Evolutionary conservation across 2,797 vertebrate genomes (phyloP), one percentile per base, ranked within the genome.

Genomic region (Tangara arthus): DNA sequence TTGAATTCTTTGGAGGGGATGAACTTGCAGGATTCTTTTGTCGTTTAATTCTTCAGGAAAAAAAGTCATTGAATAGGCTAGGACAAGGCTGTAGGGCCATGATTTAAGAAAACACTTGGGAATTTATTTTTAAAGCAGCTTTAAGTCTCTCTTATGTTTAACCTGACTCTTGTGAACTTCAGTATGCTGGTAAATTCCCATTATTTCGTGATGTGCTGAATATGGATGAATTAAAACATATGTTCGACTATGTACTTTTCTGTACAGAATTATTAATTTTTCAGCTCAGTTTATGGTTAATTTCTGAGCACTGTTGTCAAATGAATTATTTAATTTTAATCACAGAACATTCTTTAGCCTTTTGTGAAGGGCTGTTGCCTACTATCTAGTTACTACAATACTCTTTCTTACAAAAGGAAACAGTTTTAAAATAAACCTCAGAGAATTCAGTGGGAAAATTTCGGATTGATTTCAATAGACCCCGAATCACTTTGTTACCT

Each of bases 181-280:
- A 93, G n/a, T 76, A 37, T 53, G 70, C 22, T 4, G 0, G 83
- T 94, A 88, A 86, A 83, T 91, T 93, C 77, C 56, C n/a, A 7
- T 87, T 57, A 20, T 89, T 95, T 84, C 30, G 35, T 50, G 41
- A 56, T 60, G 41, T 73, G 63, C 68, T 82, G 56, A 87, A 82
- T 82, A 80, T 30, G 19, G 52, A 53, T 94, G 39, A 52, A 84
- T 72, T 93, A 84, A 95, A 94, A 83, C 80, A 82, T 49, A 80
- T 23, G 60, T 87, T 90, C 35, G 93, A 41, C 34, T 61, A 34
- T 56, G 52, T 87, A 39, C n/a, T 94, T 91, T 84, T 77, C 35
- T 80, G n/a, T 84, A 52, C 12, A 92, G 32, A 81, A 80, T 35
- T 78, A 94, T 75, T 95, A 82, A 41, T 93, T 96, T 97, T 96